Conservation (phyloP, 2,797 vertebrate genomes). For the Denticeps clupeoides region DNA sequence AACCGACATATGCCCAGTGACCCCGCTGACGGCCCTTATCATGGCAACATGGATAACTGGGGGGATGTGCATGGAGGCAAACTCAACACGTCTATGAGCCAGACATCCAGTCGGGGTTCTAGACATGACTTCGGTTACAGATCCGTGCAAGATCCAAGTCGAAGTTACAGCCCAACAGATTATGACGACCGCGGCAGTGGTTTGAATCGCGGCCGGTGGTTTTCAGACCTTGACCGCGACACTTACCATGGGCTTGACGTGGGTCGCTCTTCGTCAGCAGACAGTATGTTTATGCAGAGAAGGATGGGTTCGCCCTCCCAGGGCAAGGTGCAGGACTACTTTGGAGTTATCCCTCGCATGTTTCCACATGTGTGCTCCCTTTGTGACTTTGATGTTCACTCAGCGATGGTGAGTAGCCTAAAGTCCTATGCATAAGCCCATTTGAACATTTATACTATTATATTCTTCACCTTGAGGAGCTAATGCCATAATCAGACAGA, state of each 20-base stretch:
- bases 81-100: conserved; percentile 43
- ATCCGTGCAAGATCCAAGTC: conserved; percentile 46
- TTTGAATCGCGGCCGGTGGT: conserved; percentile 43
- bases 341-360: conserved; percentile 57
- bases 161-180: conserved; percentile 39
- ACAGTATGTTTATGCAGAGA: conserved; percentile 48
- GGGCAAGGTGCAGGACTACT: conserved; percentile 64
- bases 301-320: conserved; percentile 55
- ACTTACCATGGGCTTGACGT: conserved; percentile 45
- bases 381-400: conserved; percentile 70
- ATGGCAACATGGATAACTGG: conserved; percentile 49
- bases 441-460: conserved; percentile 30
- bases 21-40: too few species aligned
- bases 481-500: too few species aligned
- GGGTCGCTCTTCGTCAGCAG: conserved; percentile 32
- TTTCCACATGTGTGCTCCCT: conserved; percentile 67
- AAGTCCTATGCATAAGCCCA: conserved; percentile 21
- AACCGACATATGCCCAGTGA: conserved; percentile 33
- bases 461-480: too few species aligned
- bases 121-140: conserved; percentile 48
- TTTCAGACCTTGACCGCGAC: conserved; percentile 52
- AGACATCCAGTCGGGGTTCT: conserved; percentile 34
- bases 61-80: conserved; percentile 37
- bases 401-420: conserved; percentile 63
- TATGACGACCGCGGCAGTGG: conserved; percentile 32